phyloP scores from a whole-genome alignment of 2,797 vertebrate species.

The Nothura maculosa region DNA sequence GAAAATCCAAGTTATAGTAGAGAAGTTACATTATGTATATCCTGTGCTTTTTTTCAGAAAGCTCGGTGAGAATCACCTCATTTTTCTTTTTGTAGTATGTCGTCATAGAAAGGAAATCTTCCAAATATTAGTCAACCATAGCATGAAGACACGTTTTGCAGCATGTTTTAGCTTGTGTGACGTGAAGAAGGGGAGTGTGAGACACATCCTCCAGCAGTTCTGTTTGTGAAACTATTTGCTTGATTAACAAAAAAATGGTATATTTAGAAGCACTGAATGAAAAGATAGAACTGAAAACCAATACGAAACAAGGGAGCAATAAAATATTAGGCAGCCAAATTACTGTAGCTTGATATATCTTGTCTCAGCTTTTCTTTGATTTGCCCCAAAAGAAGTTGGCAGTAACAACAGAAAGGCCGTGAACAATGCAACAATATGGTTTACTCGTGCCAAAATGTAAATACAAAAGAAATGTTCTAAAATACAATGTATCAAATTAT shows the following conservation, averaged over 20 bases:
- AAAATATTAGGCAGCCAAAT: slow-evolving; percentile 49
- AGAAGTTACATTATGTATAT: neutral
- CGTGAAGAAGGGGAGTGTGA: slow-evolving; percentile 15
- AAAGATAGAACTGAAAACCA: slow-evolving; percentile 8
- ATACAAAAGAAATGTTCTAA: slow-evolving; percentile 72
- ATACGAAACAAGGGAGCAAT: slow-evolving; percentile 8
- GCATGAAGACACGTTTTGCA: neutral
- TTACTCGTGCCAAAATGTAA: slow-evolving; percentile 71
- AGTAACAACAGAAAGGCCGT: slow-evolving; percentile 62
- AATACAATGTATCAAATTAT: slow-evolving; percentile 71
- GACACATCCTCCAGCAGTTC: neutral
- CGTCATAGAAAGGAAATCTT: slow-evolving; percentile 17
- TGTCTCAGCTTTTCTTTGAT: slow-evolving; percentile 76
- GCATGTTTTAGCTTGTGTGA: slow-evolving; percentile 52
- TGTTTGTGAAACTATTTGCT: neutral
- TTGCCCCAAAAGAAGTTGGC: slow-evolving; percentile 73
- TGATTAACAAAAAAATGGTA: neutral
- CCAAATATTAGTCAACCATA: slow-evolving; percentile 13
- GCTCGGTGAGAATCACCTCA: neutral
- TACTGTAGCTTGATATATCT: slow-evolving; percentile 63
- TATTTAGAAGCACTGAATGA: slow-evolving; percentile 14
- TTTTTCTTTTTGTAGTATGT: slow-evolving; percentile 40
- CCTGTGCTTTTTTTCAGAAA: slow-evolving; percentile 32
- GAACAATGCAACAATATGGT: slow-evolving; percentile 68
- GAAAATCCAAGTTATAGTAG: neutral